Base-by-base conservation (phyloP, 2,797 vertebrate genomes). In the Morus bassanus region DNA sequence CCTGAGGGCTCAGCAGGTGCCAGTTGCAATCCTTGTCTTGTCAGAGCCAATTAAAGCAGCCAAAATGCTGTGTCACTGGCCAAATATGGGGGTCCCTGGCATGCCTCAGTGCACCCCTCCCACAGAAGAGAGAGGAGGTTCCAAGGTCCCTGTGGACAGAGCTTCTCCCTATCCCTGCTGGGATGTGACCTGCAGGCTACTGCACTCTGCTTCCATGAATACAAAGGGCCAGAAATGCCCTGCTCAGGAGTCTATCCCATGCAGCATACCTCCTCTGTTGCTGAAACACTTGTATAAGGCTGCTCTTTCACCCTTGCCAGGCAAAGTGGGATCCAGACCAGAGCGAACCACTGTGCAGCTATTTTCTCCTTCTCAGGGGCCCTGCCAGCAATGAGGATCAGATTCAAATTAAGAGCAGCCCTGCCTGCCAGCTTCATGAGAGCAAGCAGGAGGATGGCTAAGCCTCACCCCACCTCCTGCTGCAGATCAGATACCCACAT, bases 21-120 rank as follows among this genome's bases (percentile, higher is more conserved):
- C 90, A 89, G 24, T 28, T 79, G 68, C 84, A 64, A 82, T 72
- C 68, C 86, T 64, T 27, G 41, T 54, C 74, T 54, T 18, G 1
- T 56, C 83, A 81, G 82, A 41, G 79, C 94, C 87, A 18, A 84
- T 80, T 67, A 79, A 81, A 91, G 67, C 85, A 83, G 70, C 28
- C 61, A 85, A 51, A 94, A 87, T n/a, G 94, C 95, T 96, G 91
- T 85, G 95, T 97, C 96, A 96, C 67, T 35, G 45, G 68, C 94
- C 83, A 94, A 94, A 96, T 96, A 95, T 89, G 94, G 96, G 93
- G 93, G 41, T 25, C 76, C 37, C 39, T 67, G 86, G 19, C 59
- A 4, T 43, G 59, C 65, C 74, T 67, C 43, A 7, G 23, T 46
- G 78, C 54, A 43, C 85, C 51, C 27, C 18, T 83, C 43, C 79